A percentile compares a stretch with the other conserved stretches of the same genome.
Conservation (phyloP, 2,113 vertebrate genomes). For the Prunella himalayana region DNA sequence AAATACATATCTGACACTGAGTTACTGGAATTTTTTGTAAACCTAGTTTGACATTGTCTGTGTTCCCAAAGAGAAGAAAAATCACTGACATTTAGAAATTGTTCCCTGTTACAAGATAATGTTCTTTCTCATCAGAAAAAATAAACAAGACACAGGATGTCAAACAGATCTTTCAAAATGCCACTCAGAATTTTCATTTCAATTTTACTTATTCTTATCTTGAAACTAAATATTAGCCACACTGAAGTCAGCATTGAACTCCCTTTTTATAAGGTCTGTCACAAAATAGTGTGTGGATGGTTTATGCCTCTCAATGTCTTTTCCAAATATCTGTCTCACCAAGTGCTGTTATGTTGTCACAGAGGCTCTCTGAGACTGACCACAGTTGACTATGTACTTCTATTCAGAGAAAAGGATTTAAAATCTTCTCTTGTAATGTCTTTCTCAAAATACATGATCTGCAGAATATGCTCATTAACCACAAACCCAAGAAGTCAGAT, state of each 20-base stretch:
- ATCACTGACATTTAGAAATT: constrained; percentile 54
- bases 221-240: constrained; percentile 5
- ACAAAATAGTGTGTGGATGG: neutral
- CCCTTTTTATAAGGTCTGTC: neutral
- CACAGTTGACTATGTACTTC: neutral
- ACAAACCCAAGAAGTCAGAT: neutral
- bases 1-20: neutral
- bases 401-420: neutral
- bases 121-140: constrained; percentile 44
- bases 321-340: neutral
- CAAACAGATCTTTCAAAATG: constrained; percentile 51
- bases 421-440: neutral
- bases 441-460: neutral
- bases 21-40: neutral
- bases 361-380: neutral
- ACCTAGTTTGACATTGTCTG: neutral
- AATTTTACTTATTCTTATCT: constrained; percentile 29
- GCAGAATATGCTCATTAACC: neutral
- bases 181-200: constrained; percentile 45
- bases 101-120: constrained; percentile 18
- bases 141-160: constrained; percentile 43
- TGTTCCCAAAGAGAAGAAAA: neutral
- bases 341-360: neutral
- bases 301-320: neutral
- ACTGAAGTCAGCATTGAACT: neutral